A percentile compares a stretch with the other conserved stretches of the same genome.
Conservation (phyloP, 2,888 invertebrate genomes). For the Crioceris asparagi region DNA sequence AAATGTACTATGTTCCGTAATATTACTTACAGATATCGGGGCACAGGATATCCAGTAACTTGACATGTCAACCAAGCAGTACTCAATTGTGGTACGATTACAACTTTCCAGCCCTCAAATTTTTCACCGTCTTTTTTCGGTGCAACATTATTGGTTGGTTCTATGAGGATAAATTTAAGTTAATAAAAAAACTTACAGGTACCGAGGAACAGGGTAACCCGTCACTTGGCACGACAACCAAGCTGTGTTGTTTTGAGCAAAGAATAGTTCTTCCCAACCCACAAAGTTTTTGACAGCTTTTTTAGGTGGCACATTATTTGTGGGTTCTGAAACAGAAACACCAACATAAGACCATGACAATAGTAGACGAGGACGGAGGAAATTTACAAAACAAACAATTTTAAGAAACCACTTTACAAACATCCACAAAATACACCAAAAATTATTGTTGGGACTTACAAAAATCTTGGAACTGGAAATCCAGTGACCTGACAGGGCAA, state of each 20-base stretch:
- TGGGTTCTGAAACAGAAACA: constrained; percentile 46
- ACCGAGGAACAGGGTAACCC: constrained; percentile 57
- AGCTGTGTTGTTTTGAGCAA: constrained; percentile 41
- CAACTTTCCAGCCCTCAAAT: constrained; percentile 47
- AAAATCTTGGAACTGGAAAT: constrained; percentile 50
- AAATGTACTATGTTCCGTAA: not conserved
- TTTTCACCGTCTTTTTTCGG: constrained; percentile 51
- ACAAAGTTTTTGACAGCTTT: constrained; percentile 43
- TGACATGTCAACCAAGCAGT: constrained; percentile 54
- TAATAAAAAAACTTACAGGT: constrained; percentile 48
- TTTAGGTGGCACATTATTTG: constrained; percentile 52
- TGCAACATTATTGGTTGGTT: constrained; percentile 51
- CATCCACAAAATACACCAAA: constrained; percentile 2
- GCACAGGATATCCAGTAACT: constrained; percentile 44
- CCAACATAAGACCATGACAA: too few relatives aligned
- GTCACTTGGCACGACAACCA: constrained; percentile 60
- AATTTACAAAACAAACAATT: constrained; percentile 15
- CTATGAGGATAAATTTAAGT: constrained; percentile 38
- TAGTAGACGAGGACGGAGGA: not conserved
- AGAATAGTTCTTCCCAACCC: constrained; percentile 50
- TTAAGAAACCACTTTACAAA: not conserved
- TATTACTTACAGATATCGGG: constrained; percentile 40
- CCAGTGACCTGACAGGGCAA: constrained; percentile 58
- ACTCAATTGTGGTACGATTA: constrained; percentile 41
- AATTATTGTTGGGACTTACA: constrained; percentile 54